Percentiles rank a stretch among this genome's conserved stretches.
Evolutionary conservation across 2,797 vertebrate species (phyloP).

Genomic region (Sebastes flavidus): DNA sequence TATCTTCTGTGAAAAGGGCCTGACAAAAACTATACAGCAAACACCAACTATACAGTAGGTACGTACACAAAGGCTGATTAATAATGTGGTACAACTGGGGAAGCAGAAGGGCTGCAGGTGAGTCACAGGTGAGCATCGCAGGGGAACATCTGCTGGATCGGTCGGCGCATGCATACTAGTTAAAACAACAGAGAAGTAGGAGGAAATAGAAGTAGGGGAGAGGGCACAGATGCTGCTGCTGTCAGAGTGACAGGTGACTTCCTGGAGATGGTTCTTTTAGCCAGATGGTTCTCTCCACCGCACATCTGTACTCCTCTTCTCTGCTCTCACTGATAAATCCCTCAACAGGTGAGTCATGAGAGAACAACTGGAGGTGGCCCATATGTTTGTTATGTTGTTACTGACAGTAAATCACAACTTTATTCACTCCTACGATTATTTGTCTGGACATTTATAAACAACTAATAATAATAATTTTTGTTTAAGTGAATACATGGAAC

Average conservation of each 20-base stretch:
- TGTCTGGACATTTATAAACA: neutral
- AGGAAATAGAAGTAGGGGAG: neutral
- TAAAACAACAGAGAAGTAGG: neutral
- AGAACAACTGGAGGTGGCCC: neutral
- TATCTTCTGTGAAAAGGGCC: neutral
- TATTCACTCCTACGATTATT: neutral
- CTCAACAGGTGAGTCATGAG: conserved; percentile 5
- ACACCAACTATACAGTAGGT: neutral
- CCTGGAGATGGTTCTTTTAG: neutral
- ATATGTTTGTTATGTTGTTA: neutral
- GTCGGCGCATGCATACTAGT: no score
- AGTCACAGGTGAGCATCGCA: neutral
- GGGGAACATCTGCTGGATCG: neutral
- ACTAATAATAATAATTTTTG: neutral
- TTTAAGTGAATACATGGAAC: no score
- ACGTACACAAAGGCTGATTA: neutral
- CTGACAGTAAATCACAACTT: neutral
- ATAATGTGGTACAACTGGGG: neutral
- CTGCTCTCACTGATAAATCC: neutral
- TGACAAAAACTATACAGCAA: neutral
- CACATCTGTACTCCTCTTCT: conserved; percentile 16
- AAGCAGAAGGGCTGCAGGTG: neutral
- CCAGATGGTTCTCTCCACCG: conserved; percentile 33
- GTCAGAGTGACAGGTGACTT: conserved; percentile 6
- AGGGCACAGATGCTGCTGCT: neutral